phyloP scores from a whole-genome alignment of 2,113 vertebrate genomes.

The Malurus alboscapulatus region DNA sequence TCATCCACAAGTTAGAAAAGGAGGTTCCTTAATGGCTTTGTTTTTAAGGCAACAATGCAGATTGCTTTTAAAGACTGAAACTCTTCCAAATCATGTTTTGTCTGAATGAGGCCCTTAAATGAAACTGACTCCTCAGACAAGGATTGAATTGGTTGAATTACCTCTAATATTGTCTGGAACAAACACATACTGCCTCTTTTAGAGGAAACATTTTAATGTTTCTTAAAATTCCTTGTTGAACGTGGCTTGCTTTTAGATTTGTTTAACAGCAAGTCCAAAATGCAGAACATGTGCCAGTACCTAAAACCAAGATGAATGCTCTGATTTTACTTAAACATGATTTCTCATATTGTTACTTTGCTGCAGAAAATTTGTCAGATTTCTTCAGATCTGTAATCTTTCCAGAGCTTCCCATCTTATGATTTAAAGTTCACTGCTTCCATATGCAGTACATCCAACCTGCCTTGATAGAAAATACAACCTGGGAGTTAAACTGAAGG shows the following conservation, averaged over 20 bases:
- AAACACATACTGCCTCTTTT: not conserved
- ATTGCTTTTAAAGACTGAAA: not conserved
- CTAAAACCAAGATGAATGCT: not conserved
- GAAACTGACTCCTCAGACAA: not conserved
- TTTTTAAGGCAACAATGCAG: not conserved
- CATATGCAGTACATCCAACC: not conserved
- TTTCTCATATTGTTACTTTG: not conserved
- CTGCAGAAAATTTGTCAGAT: not conserved
- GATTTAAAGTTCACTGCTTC: not conserved
- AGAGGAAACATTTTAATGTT: not conserved
- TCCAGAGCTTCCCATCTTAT: not conserved
- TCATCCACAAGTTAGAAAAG: not conserved
- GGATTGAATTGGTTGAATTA: not conserved
- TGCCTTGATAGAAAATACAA: not conserved
- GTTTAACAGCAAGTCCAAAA: not conserved
- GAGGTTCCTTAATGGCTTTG: not conserved
- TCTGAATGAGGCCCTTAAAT: not conserved
- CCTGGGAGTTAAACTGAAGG: not conserved
- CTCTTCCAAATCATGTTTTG: not conserved
- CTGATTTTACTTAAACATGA: not conserved
- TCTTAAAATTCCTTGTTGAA: not conserved
- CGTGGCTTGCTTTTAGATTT: not conserved
- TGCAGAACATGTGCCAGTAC: not conserved
- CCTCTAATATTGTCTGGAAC: not conserved
- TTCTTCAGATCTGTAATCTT: not conserved